Evolutionary conservation across 2,797 vertebrate species (phyloP).

Genomic region (Botia kubotai): DNA sequence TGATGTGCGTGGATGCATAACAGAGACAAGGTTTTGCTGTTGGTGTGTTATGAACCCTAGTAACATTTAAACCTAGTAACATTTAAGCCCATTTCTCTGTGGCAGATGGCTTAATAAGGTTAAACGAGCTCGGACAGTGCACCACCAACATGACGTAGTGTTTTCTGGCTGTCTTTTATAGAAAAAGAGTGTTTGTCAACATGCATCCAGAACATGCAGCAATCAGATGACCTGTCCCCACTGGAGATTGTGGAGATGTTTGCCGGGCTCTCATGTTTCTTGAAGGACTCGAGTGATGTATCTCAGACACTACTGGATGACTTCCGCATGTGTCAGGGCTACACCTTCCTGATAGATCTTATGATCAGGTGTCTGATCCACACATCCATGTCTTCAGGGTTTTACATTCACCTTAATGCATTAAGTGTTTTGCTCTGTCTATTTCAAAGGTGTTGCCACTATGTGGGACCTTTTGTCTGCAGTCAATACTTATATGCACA

Average conservation of each 20-base stretch:
- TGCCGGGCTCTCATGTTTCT: conserved; percentile 96
- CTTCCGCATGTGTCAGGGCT: conserved; percentile 98
- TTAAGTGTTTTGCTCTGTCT: no score
- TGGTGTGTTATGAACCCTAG: conserved; percentile 22
- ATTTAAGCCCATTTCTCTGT: conserved; percentile 7
- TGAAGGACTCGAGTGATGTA: conserved; percentile 98
- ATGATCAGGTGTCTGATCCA: conserved; percentile 85
- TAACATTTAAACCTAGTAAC: conserved; percentile 32
- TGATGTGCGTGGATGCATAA: conserved; percentile 20
- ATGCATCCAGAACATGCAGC: conserved; percentile 99
- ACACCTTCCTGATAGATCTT: conserved; percentile 95
- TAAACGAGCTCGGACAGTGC: not conserved
- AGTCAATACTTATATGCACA: no score
- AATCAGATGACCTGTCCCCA: conserved; percentile 94
- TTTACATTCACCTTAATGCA: not conserved
- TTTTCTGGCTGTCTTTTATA: conserved; percentile 64
- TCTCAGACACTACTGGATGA: conserved; percentile 95
- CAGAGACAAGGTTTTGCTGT: not conserved
- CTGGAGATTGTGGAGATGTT: conserved; percentile 99
- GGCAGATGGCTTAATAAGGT: no score
- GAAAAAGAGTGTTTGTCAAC: conserved; percentile 98
- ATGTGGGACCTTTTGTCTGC: no score
- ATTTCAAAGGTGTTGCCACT: no score
- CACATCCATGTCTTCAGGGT: not conserved
- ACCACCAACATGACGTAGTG: not conserved